Percentiles rank a stretch among this genome's conserved stretches.
Conservation (phyloP, 92 coral and sea anemone species). For the Parazoanthus darwini region DNA sequence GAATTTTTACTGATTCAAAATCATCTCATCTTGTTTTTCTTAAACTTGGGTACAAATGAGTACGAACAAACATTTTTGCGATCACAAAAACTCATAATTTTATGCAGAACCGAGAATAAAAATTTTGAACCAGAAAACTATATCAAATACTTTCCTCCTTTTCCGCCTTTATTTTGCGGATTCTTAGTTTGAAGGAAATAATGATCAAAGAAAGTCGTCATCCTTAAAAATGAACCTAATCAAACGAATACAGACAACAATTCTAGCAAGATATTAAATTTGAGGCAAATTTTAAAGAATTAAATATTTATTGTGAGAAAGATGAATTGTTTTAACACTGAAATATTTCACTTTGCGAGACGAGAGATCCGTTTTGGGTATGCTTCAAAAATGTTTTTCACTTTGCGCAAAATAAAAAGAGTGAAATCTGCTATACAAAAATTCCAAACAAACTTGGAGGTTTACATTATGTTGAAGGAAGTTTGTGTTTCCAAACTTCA, state of each 20-base stretch:
- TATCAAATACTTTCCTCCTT: background rate
- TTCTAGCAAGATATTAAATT: constrained; percentile 6
- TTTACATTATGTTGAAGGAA: background rate
- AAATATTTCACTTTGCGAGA: background rate
- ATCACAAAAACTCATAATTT: background rate
- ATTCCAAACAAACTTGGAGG: background rate
- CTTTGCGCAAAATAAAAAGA: background rate
- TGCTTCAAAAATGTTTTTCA: background rate
- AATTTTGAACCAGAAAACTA: background rate
- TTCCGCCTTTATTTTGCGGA: background rate
- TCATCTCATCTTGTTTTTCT: background rate
- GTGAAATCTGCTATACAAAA: background rate
- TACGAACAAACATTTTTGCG: too few species aligned
- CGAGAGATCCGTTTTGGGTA: background rate
- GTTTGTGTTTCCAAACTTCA: constrained; percentile 5
- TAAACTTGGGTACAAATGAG: background rate
- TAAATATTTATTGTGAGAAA: constrained; percentile 18
- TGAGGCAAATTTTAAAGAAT: background rate
- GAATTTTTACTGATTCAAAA: background rate
- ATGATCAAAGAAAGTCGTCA: background rate
- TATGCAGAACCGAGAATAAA: background rate
- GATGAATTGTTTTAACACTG: background rate
- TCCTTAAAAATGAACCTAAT: background rate
- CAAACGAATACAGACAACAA: background rate
- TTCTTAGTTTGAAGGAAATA: background rate